These are phyloP conservation scores for Tubulanus polymorphus DNA, from an alignment of 2,888 invertebrate genomes.

Conservation along the genomic window DNA sequence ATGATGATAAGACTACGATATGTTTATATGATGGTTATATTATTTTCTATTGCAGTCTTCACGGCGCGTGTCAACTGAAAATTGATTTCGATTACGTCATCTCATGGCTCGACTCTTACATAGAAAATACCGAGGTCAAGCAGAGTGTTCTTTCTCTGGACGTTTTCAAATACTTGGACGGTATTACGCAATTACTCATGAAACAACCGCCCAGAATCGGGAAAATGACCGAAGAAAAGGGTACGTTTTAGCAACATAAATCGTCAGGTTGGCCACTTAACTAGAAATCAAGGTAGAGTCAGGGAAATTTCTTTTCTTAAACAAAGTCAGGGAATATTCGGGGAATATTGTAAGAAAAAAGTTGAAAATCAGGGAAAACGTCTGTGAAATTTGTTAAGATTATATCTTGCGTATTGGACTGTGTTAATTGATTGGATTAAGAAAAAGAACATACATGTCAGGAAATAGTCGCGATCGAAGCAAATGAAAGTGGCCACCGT, in stretches of 20 bases:
- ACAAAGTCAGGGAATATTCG: too few relatives aligned
- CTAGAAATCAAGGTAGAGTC: too few relatives aligned
- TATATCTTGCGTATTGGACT: too few relatives aligned
- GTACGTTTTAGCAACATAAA: neutral
- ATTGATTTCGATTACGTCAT: constrained; percentile 37
- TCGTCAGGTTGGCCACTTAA: neutral
- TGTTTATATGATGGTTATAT: too few relatives aligned
- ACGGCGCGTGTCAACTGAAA: constrained; percentile 47
- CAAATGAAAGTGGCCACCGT: too few relatives aligned
- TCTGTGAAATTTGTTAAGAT: too few relatives aligned
- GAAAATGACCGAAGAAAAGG: constrained; percentile 18
- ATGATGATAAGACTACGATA: too few relatives aligned
- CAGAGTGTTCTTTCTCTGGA: constrained; percentile 40
- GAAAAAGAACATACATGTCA: too few relatives aligned
- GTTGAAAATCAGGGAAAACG: too few relatives aligned
- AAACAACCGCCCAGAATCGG: constrained; percentile 36
- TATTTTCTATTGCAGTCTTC: constrained; percentile 29
- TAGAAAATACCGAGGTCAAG: constrained; percentile 31
- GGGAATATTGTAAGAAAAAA: too few relatives aligned
- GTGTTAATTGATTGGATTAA: too few relatives aligned
- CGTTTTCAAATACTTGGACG: constrained; percentile 39
- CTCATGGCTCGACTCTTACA: constrained; percentile 32
- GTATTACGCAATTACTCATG: constrained; percentile 38
- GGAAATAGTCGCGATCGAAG: neutral
- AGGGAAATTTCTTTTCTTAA: too few relatives aligned